Percentiles rank a stretch among this genome's conserved stretches.
These are phyloP conservation scores for Cylindroiulus punctatus DNA, from an alignment of 2,888 invertebrate species.

Conservation along the genomic window DNA sequence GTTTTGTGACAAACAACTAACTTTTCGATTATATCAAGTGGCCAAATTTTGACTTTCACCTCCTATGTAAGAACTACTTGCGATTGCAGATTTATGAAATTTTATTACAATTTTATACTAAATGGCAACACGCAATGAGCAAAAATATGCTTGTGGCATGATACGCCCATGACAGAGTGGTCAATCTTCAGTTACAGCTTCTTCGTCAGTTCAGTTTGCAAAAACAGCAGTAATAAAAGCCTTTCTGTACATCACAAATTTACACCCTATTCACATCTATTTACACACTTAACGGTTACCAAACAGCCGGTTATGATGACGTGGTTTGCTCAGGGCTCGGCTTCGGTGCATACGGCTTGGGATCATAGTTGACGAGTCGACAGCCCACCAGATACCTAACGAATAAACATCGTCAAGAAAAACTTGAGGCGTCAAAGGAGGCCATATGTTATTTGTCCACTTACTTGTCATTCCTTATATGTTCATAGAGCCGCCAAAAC, in stretches of 20 bases:
- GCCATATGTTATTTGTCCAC: slow-evolving; percentile 40
- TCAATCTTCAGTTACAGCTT: neutral
- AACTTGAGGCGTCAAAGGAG: neutral
- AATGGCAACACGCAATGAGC: slow-evolving; percentile 27
- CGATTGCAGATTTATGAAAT: neutral
- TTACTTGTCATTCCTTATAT: slow-evolving; percentile 98
- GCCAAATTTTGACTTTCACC: too few relatives aligned
- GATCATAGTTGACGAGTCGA: slow-evolving; percentile 94
- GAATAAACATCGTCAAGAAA: slow-evolving; percentile 57
- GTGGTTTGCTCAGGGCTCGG: neutral
- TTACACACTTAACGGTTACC: slow-evolving; percentile 37
- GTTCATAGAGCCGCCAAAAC: slow-evolving; percentile 93
- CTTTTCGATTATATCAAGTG: too few relatives aligned
- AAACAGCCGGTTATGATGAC: slow-evolving; percentile 33
- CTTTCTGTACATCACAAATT: slow-evolving; percentile 48
- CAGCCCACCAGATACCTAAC: slow-evolving; percentile 87
- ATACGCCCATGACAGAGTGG: neutral
- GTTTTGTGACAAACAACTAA: too few relatives aligned
- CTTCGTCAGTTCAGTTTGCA: neutral
- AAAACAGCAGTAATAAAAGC: slow-evolving; percentile 41
- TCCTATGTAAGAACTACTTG: neutral
- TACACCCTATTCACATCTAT: slow-evolving; percentile 55
- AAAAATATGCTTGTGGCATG: neutral
- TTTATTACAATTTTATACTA: slow-evolving; percentile 42
- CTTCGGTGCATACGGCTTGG: slow-evolving; percentile 57